phyloP scores from a whole-genome alignment of 2,888 invertebrate genomes.

The Corythucha ciliata region DNA sequence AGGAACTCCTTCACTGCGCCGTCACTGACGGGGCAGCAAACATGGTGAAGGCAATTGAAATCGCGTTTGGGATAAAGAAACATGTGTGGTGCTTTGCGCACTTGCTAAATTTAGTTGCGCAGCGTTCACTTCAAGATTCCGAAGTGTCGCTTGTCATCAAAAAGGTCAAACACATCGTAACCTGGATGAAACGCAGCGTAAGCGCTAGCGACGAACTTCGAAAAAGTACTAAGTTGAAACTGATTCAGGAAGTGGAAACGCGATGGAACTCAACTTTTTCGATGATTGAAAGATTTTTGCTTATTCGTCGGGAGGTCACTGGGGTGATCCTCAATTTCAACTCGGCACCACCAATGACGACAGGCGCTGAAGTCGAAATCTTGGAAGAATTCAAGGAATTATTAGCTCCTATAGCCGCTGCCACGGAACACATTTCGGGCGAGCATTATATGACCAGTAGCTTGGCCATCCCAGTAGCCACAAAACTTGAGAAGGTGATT shows the following conservation, averaged over 20 bases:
- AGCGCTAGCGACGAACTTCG: constrained; percentile 24
- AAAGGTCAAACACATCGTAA: constrained; percentile 22
- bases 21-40: constrained; percentile 35
- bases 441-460: constrained; percentile 22
- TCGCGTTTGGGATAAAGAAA: constrained; percentile 37
- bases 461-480: constrained; percentile 24
- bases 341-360: constrained; percentile 29
- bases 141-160: not conserved
- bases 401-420: constrained; percentile 23
- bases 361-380: constrained; percentile 22
- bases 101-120: constrained; percentile 39
- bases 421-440: constrained; percentile 21
- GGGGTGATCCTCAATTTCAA: constrained; percentile 27
- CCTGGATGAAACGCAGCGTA: constrained; percentile 28
- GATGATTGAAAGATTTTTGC: constrained; percentile 30
- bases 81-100: constrained; percentile 40
- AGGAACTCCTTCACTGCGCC: constrained; percentile 34
- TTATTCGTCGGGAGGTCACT: constrained; percentile 18
- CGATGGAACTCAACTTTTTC: constrained; percentile 33
- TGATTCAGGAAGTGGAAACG: constrained; percentile 30
- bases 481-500: constrained; percentile 7
- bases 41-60: constrained; percentile 38
- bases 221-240: constrained; percentile 8
- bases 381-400: constrained; percentile 25
- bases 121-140: constrained; percentile 23